Evolutionary conservation across 2,797 vertebrate genomes (phyloP).

Genomic region (Luscinia megarhynchos): DNA sequence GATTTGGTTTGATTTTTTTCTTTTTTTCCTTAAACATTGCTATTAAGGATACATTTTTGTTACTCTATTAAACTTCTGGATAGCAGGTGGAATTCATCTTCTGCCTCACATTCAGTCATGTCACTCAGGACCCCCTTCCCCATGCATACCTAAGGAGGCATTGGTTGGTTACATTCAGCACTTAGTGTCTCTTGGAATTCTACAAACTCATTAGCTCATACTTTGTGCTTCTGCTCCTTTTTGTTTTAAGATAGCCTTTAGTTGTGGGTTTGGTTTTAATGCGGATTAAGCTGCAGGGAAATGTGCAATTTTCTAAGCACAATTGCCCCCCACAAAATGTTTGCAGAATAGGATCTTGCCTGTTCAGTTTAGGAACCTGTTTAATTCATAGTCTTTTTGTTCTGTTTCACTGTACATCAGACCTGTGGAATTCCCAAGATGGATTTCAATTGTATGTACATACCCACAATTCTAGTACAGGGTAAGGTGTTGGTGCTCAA

Average conservation of each 20-base stretch:
- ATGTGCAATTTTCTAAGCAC: not conserved
- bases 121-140: not conserved
- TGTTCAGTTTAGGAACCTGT: not conserved
- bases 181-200: not conserved
- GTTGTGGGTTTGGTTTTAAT: not conserved
- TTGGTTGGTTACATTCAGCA: not conserved
- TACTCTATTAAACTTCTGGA: not conserved
- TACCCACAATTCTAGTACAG: not conserved
- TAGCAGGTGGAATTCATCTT: not conserved
- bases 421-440: not conserved
- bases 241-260: not conserved
- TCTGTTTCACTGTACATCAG: not conserved
- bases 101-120: not conserved
- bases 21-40: not conserved
- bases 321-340: not conserved
- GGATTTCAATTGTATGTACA: not conserved
- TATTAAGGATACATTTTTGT: not conserved
- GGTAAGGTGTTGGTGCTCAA: not conserved
- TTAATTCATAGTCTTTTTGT: not conserved
- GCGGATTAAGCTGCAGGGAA: not conserved
- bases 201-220: not conserved
- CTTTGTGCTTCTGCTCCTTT: not conserved
- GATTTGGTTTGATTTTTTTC: not conserved
- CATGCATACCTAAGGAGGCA: accelerated
- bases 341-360: not conserved